phyloP scores from a whole-genome alignment of 1,140 invertebrate species.

The Scaptomyza montana region DNA sequence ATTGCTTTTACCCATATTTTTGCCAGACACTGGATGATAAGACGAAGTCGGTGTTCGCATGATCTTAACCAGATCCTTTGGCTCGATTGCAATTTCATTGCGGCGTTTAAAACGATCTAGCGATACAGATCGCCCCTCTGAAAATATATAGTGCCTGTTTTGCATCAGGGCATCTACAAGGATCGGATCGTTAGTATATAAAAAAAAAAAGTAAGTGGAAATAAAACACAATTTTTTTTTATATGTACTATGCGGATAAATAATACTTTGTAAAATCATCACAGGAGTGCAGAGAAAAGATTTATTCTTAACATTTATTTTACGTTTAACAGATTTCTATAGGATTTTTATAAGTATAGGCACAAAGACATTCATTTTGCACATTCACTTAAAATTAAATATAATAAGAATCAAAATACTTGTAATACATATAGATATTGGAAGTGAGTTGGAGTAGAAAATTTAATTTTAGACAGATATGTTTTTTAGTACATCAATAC shows the following conservation, averaged over 20 bases:
- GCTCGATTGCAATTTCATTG: constrained; percentile 1
- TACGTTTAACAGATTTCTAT: constrained; percentile 32
- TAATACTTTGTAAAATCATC: constrained; percentile 58
- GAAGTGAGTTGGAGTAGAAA: constrained; percentile 18
- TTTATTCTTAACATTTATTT: constrained; percentile 61
- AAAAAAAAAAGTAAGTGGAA: constrained; percentile 6
- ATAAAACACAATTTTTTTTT: constrained; percentile 48
- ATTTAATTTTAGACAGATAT: constrained; percentile 28
- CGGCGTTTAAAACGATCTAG: constrained; percentile 66
- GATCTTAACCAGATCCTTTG: constrained; percentile 12
- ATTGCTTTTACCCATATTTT: no score
- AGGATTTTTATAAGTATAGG: constrained; percentile 6
- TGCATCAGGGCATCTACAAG: constrained; percentile 43
- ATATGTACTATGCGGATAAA: constrained; percentile 26
- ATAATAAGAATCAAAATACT: constrained; percentile 20
- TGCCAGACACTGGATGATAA: not conserved
- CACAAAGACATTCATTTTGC: constrained; percentile 35
- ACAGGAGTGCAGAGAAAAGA: constrained; percentile 71
- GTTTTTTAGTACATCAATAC: constrained; percentile 27
- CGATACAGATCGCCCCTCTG: constrained; percentile 64
- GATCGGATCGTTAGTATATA: not conserved
- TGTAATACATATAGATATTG: constrained; percentile 19
- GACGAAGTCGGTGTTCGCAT: constrained; percentile 31
- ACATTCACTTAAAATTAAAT: constrained; percentile 40
- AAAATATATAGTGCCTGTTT: constrained; percentile 54